Conservation (phyloP, 2,113 vertebrate genomes). For the Ciconia stormi region DNA sequence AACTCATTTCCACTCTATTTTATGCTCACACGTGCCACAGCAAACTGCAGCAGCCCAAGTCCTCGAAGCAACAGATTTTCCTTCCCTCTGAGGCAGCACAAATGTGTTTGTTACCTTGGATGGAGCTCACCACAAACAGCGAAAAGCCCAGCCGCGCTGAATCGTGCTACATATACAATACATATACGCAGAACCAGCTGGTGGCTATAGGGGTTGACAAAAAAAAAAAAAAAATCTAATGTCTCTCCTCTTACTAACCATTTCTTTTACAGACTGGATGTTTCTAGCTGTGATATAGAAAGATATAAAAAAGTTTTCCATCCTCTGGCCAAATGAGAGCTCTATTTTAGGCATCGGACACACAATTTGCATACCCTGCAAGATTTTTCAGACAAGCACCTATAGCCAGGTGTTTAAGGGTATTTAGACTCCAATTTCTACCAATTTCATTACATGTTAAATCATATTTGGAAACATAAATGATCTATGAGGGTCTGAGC, state of each 20-base stretch:
- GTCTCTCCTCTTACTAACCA: background rate
- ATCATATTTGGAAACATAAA: background rate
- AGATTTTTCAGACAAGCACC: background rate
- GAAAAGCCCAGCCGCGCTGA: background rate
- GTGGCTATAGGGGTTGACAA: background rate
- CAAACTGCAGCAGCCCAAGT: background rate
- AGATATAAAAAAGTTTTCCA: background rate
- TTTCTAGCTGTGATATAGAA: background rate
- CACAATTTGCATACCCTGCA: background rate
- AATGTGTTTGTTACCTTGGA: background rate
- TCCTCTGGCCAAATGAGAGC: background rate
- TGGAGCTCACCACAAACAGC: background rate
- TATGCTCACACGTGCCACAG: background rate
- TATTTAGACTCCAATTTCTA: background rate
- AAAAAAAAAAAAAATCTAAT: background rate
- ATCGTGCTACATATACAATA: background rate
- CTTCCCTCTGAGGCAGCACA: background rate
- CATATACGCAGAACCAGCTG: background rate
- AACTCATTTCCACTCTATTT: background rate
- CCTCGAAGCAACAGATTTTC: background rate
- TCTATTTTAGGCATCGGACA: background rate
- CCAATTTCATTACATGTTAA: background rate
- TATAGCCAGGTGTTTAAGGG: background rate
- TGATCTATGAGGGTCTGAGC: background rate
- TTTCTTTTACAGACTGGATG: background rate